Evolutionary conservation across 1,140 invertebrate genomes (phyloP), one percentile per base, ranked within the genome.

Genomic region (Hycleus phaleratus): DNA sequence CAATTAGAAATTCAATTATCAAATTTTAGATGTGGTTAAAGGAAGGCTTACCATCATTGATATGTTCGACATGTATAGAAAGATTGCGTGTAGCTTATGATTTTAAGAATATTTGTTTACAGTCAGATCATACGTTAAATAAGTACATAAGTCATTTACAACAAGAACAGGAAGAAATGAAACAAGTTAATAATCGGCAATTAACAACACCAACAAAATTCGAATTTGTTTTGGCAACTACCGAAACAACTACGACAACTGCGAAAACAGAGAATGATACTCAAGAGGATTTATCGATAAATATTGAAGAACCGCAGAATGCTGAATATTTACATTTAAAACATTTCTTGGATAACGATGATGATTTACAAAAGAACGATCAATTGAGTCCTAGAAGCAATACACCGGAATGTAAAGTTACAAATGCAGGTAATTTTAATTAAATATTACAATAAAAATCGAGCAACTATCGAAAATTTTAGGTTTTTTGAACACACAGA

Each of bases 331-430:
- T 70, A 43, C 70, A 71, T 61, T 54, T 71, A n/a, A 70, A 71
- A 56, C 70, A 71, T 61, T 71, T 71, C 55, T 57, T 70, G 11
- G 68, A 71, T 51, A 68, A 60, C 63, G 68, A 68, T 18, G 68
- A 65, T 12, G 62, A 64, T 38, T 48, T 67, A 25, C 24, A 44
- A 0, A 70, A 71, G 63, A 58, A 56, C 49, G 59, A 61, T 42
- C 32, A 38, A 58, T 44, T 24, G 60, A 26, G 52, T 55, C 5
- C 56, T 61, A 10, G 57, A 57, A 26, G 47, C n/a, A 6, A 6
- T 9, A 7, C 39, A 38, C 52, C 24, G 45, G 49, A 26, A 63
- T 63, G 2, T 53, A 61, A 52, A 64, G 25, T 55, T 5, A 46
- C 18, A n/a, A 46, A 26, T 55, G 38, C 50, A 25, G 50, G 10